These are phyloP conservation scores for Zeugodacus cucurbitae DNA, from an alignment of 1,140 invertebrate genomes.

Conservation along the genomic window DNA sequence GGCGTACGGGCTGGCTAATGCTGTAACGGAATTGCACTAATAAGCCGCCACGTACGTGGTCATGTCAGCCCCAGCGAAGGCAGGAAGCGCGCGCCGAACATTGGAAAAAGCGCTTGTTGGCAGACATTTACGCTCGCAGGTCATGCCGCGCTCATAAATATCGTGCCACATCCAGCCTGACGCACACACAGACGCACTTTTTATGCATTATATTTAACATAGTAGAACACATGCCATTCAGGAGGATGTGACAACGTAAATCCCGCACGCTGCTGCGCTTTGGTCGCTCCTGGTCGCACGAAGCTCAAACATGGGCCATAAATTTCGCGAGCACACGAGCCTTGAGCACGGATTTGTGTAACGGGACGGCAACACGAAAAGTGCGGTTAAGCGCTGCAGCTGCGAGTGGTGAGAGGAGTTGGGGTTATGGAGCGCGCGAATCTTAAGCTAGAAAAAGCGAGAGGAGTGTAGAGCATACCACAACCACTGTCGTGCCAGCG, in stretches of 20 bases:
- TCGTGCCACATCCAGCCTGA: constrained; percentile 50
- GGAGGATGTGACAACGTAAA: constrained; percentile 24
- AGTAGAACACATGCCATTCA: constrained; percentile 19
- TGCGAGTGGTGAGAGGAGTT: constrained; percentile 48
- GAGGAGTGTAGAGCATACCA: not conserved
- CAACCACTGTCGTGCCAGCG: constrained; percentile 42
- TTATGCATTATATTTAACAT: constrained; percentile 23
- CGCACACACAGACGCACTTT: not conserved
- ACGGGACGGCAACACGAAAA: constrained; percentile 32
- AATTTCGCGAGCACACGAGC: constrained; percentile 55
- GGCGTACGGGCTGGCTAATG: not conserved
- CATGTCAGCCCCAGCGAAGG: not conserved
- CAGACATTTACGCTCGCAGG: constrained; percentile 55
- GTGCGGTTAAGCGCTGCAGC: not conserved
- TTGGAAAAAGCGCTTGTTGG: constrained; percentile 18
- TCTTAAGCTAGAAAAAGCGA: constrained; percentile 47
- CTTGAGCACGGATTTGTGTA: constrained; percentile 61
- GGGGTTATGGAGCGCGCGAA: not conserved
- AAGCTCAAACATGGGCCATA: constrained; percentile 50
- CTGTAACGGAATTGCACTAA: constrained; percentile 8
- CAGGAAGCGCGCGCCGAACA: not conserved
- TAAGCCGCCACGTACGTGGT: constrained; percentile 34
- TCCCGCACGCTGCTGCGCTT: not conserved
- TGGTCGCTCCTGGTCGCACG: constrained; percentile 10
- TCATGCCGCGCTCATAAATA: constrained; percentile 66